phyloP scores from a whole-genome alignment of 2,113 vertebrate genomes.

The Prionailurus viverrinus region DNA sequence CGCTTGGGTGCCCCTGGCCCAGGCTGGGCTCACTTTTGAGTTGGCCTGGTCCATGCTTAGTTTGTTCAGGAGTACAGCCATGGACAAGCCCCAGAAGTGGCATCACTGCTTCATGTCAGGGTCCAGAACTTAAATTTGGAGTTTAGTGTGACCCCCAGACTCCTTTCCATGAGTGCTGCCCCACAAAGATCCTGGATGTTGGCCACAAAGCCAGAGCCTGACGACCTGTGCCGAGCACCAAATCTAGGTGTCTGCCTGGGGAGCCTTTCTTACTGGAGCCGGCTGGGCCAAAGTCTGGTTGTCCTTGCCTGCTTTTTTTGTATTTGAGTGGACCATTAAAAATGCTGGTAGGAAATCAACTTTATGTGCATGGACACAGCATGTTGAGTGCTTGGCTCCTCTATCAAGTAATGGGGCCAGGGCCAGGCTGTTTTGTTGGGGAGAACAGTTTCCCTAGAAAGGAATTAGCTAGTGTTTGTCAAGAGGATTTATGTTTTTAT shows the following conservation, averaged over 20 bases:
- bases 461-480: not conserved
- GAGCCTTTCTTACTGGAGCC: conserved; percentile 48
- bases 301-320: not conserved
- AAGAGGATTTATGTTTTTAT: not conserved
- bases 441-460: not conserved
- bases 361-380: not conserved
- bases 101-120: not conserved
- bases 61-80: not conserved
- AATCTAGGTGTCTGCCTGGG: not conserved
- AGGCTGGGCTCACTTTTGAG: not conserved
- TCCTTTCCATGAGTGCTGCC: not conserved
- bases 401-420: not conserved
- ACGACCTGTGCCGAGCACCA: not conserved
- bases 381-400: not conserved
- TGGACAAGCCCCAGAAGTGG: fast-evolving
- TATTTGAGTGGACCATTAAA: not conserved
- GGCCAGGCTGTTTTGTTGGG: not conserved
- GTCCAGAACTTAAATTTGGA: not conserved
- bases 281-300: not conserved
- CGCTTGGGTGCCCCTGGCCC: not conserved
- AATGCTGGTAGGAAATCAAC: not conserved
- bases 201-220: not conserved
- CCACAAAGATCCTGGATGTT: no score
- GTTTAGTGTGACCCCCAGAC: not conserved
- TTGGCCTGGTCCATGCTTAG: not conserved